phyloP scores from a whole-genome alignment of 2,113 vertebrate genomes.

The Malaclemys terrapin region DNA sequence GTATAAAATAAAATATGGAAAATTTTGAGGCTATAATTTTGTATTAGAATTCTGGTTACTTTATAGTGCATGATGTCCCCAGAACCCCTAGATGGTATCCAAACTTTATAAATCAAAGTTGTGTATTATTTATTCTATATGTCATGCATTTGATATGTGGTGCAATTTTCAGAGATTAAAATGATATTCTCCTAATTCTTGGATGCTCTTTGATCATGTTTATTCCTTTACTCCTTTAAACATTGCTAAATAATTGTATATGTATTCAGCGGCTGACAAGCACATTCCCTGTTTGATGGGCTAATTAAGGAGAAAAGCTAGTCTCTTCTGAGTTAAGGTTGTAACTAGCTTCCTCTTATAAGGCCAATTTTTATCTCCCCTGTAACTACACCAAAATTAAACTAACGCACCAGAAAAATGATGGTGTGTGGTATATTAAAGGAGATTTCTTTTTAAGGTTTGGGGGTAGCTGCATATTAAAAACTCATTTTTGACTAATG shows the following conservation, averaged over 20 bases:
- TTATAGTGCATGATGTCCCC: slow-evolving; percentile 47
- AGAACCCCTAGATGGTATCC: slow-evolving; percentile 73
- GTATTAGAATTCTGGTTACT: background rate
- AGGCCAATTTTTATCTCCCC: slow-evolving; percentile 54
- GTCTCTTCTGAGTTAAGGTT: slow-evolving; percentile 51
- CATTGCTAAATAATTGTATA: slow-evolving; percentile 72
- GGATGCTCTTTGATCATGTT: slow-evolving; percentile 77
- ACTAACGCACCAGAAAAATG: background rate
- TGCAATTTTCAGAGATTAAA: slow-evolving; percentile 78
- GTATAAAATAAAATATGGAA: background rate
- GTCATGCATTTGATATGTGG: slow-evolving; percentile 66
- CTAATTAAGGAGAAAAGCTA: slow-evolving; percentile 68
- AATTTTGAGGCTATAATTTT: slow-evolving; percentile 21
- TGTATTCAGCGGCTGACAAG: slow-evolving; percentile 71
- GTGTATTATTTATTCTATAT: slow-evolving; percentile 67
- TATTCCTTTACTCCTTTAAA: slow-evolving; percentile 74
- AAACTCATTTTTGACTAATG: background rate
- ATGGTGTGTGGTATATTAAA: background rate
- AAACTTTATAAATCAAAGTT: slow-evolving; percentile 72
- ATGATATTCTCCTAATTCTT: slow-evolving; percentile 76
- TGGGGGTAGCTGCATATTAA: background rate
- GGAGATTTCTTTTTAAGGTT: background rate
- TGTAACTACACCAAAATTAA: slow-evolving; percentile 16
- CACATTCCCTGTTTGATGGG: slow-evolving; percentile 67
- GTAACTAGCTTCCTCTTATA: slow-evolving; percentile 53